A percentile compares a stretch with the other conserved stretches of the same genome.
Evolutionary conservation across 2,113 vertebrate species (phyloP).

Genomic region (Nematolebias whitei): DNA sequence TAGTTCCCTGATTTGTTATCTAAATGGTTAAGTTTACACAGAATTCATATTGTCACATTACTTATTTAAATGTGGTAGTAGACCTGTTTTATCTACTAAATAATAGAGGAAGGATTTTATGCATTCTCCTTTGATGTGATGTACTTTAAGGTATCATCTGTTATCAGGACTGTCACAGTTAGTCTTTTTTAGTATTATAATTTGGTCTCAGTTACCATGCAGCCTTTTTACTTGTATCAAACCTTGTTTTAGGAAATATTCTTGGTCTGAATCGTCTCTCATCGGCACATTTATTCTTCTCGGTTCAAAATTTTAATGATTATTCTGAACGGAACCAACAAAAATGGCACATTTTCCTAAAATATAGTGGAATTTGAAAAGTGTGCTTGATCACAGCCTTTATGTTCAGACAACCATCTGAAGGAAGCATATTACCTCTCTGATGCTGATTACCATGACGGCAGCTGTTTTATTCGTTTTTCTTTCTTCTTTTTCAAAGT

Average conservation of each 20-base stretch:
- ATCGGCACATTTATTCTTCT: not conserved
- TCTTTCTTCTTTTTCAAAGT: not conserved
- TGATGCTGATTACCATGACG: conserved; percentile 1
- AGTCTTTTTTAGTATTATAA: not conserved
- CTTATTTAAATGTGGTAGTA: no score
- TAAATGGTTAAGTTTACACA: no score
- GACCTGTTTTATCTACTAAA: no score
- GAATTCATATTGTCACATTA: no score
- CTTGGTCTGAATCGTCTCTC: not conserved
- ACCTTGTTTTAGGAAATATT: not conserved
- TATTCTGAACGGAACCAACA: not conserved
- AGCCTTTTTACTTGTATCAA: not conserved
- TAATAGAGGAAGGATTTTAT: no score
- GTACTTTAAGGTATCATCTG: no score
- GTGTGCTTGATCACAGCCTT: no score
- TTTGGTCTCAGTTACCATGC: not conserved
- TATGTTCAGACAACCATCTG: not conserved
- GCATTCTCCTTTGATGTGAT: no score
- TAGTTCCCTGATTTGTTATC: no score
- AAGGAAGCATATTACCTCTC: not conserved
- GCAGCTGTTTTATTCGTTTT: not conserved
- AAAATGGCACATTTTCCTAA: not conserved
- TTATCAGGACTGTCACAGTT: no score
- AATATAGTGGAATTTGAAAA: not conserved
- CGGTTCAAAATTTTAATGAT: not conserved